A percentile compares a stretch with the other conserved stretches of the same genome.
Conservation (phyloP, 2,113 vertebrate genomes). For the Coregonus clupeaformis region DNA sequence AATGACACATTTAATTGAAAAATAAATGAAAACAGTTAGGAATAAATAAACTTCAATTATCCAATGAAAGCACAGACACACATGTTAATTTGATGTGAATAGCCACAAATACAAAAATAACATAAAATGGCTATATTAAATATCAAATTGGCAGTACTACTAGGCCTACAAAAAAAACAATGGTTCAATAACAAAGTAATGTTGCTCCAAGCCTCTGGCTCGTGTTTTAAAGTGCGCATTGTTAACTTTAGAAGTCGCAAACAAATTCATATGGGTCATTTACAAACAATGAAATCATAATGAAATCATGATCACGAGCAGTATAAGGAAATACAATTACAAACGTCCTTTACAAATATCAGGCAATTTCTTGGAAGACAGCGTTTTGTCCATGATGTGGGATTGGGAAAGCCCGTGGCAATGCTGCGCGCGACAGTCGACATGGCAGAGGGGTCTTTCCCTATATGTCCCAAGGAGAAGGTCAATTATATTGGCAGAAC, state of each 20-base stretch:
- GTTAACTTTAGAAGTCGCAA: conserved; percentile 76
- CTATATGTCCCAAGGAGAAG: conserved; percentile 66
- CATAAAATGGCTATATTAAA: conserved; percentile 80
- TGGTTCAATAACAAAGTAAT: conserved; percentile 58
- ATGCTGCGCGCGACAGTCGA: conserved; percentile 56
- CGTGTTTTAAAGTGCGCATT: conserved; percentile 88
- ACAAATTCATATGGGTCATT: conserved; percentile 54
- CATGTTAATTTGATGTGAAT: conserved; percentile 53
- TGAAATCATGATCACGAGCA: conserved; percentile 46
- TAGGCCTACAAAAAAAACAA: conserved; percentile 60
- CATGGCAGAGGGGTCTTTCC: conserved; percentile 68
- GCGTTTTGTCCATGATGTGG: conserved; percentile 66
- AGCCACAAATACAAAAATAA: conserved; percentile 61
- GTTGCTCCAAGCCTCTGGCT: conserved; percentile 74
- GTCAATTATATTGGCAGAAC: conserved; percentile 72
- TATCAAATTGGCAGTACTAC: conserved; percentile 84
- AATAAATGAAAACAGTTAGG: conserved; percentile 75
- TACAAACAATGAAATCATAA: conserved; percentile 35
- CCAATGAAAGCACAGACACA: conserved; percentile 72
- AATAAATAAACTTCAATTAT: conserved; percentile 90
- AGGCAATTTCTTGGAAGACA: conserved; percentile 70
- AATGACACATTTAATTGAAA: conserved; percentile 78
- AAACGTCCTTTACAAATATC: conserved; percentile 44
- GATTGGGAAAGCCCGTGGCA: conserved; percentile 71
- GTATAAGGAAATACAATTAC: conserved; percentile 33